These are phyloP conservation scores for Nineta flava DNA, from an alignment of 2,888 invertebrate genomes.

Conservation along the genomic window DNA sequence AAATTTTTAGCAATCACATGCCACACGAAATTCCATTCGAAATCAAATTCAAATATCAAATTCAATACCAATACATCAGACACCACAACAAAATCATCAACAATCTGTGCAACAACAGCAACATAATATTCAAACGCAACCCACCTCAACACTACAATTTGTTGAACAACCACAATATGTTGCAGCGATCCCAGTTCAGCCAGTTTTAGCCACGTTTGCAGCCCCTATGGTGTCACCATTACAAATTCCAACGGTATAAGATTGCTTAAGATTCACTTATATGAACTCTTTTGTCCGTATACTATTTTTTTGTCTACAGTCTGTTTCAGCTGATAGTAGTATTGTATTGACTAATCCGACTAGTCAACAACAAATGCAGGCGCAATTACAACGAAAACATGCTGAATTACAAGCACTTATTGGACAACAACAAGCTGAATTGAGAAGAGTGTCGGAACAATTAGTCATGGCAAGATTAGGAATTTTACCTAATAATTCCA, in stretches of 20 bases:
- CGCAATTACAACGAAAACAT: constrained; percentile 65
- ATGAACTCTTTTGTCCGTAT: too few relatives aligned
- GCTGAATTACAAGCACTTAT: constrained; percentile 74
- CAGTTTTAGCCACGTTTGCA: constrained; percentile 33
- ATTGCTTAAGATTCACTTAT: neutral
- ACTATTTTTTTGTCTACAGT: neutral
- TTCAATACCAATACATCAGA: constrained; percentile 13
- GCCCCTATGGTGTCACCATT: constrained; percentile 26
- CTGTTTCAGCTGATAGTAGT: constrained; percentile 14
- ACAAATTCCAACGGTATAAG: constrained; percentile 17
- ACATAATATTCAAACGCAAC: constrained; percentile 7
- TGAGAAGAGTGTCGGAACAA: constrained; percentile 74
- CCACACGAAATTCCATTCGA: constrained; percentile 14
- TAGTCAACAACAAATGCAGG: constrained; percentile 42
- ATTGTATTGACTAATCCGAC: constrained; percentile 19
- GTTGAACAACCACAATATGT: constrained; percentile 35
- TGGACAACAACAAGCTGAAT: constrained; percentile 70
- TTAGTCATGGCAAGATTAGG: constrained; percentile 67
- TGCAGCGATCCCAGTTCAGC: constrained; percentile 40
- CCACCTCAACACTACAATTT: constrained; percentile 24
- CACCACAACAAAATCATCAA: constrained; percentile 15
- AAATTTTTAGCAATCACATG: constrained; percentile 21
- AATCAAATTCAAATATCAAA: constrained; percentile 16
- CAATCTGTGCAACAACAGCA: constrained; percentile 18
- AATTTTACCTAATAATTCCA: constrained; percentile 30